Conservation (phyloP, 2,888 invertebrate species). For the Epistrophella euchroma region DNA sequence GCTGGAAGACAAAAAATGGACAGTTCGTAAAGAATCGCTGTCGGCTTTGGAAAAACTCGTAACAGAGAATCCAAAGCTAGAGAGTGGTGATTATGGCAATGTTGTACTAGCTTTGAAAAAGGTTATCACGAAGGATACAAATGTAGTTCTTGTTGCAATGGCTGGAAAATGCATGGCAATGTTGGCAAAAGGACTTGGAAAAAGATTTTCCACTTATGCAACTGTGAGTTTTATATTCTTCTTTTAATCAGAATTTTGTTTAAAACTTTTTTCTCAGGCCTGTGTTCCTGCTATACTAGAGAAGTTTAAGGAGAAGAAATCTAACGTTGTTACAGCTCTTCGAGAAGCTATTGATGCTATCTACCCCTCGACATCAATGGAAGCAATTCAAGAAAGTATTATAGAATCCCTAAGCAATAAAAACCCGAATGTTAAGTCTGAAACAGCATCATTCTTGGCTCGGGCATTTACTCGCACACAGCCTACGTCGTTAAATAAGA, state of each 20-base stretch:
- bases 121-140: conserved; percentile 96
- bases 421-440: conserved; percentile 95
- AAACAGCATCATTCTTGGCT: conserved; percentile 92
- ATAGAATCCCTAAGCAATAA: conserved; percentile 94
- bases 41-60: conserved; percentile 92
- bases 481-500: conserved; percentile 93
- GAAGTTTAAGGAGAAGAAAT: conserved; percentile 99
- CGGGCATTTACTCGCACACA: conserved; percentile 93
- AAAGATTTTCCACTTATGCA: conserved; percentile 94
- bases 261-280: conserved; percentile 81
- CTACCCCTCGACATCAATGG: conserved; percentile 91
- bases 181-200: conserved; percentile 93
- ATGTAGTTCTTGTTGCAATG: conserved; percentile 95
- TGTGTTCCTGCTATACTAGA: conserved; percentile 93
- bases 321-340: conserved; percentile 93
- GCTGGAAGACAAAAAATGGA: conserved; percentile 98
- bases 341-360: conserved; percentile 96
- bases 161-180: conserved; percentile 93
- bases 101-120: conserved; percentile 94
- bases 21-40: conserved; percentile 96
- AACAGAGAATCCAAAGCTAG: conserved; percentile 91
- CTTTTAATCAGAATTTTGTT: not conserved
- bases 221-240: conserved; percentile 79
- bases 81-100: conserved; percentile 96
- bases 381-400: conserved; percentile 93